phyloP scores from a whole-genome alignment of 2,797 vertebrate species.

The Pterois miles region DNA sequence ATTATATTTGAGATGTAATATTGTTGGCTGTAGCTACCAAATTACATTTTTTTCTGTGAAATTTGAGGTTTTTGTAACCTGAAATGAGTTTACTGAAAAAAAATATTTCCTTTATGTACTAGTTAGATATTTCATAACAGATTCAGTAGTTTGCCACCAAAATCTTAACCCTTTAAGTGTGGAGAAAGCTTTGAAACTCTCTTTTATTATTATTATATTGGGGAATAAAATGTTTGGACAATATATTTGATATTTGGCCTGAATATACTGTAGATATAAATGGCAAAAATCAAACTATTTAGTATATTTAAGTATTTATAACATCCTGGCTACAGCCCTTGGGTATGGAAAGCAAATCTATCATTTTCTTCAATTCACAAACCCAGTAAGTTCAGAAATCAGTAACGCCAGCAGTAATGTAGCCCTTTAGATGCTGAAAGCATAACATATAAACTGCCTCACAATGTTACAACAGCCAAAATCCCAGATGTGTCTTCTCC shows the following conservation, averaged over 20 bases:
- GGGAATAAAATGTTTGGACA: background rate
- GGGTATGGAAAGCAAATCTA: background rate
- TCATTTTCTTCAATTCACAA: background rate
- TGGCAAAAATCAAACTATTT: background rate
- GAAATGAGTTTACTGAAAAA: background rate
- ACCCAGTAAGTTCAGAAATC: slow-evolving; percentile 1
- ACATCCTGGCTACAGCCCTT: background rate
- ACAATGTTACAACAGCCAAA: background rate
- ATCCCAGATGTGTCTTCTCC: background rate
- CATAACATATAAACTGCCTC: background rate
- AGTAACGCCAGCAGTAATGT: background rate
- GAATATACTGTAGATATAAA: background rate
- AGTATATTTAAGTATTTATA: background rate
- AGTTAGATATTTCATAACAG: background rate
- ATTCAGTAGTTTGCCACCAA: background rate
- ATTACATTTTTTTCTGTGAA: background rate
- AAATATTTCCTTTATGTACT: background rate
- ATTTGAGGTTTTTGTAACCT: background rate
- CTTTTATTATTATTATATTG: background rate
- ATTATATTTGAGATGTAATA: background rate
- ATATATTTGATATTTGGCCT: background rate
- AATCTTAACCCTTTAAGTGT: background rate
- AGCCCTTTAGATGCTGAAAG: background rate
- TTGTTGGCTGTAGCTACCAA: background rate
- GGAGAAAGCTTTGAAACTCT: background rate